Conservation (phyloP, 2,113 vertebrate species). For the Apodemus speciosus region DNA sequence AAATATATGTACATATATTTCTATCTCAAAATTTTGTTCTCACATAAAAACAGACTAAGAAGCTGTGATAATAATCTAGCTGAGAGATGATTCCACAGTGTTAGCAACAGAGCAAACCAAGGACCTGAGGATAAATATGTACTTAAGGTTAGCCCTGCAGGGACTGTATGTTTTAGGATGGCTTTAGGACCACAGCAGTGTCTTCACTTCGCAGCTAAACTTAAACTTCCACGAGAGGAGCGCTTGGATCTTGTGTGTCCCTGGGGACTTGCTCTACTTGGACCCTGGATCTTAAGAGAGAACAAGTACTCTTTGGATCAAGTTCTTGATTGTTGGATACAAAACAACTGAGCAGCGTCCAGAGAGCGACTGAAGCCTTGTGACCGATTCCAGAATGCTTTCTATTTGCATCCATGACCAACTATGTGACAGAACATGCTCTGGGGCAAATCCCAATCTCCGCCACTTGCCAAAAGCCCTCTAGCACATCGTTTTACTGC, state of each 20-base stretch:
- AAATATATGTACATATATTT: not conserved
- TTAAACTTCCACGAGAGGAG: not conserved
- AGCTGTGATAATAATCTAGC: no score
- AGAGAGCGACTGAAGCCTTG: not conserved
- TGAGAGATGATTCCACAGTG: rapidly evolving
- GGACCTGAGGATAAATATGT: rapidly evolving
- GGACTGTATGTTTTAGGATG: not conserved
- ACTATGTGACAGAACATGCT: slow-evolving; percentile 43
- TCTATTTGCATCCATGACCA: not conserved
- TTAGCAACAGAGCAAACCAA: not conserved
- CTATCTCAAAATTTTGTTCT: not conserved
- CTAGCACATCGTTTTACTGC: not conserved
- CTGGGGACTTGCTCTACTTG: not conserved
- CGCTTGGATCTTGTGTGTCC: not conserved
- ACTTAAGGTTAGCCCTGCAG: not conserved
- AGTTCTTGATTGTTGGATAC: not conserved
- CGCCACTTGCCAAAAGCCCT: not conserved
- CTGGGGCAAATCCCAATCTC: not conserved
- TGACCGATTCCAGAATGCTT: not conserved
- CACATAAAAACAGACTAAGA: not conserved
- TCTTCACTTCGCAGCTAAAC: not conserved
- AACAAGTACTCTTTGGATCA: not conserved
- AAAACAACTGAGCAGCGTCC: not conserved
- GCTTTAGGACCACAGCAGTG: not conserved
- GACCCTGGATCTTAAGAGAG: not conserved